These are phyloP conservation scores for Aethina tumida DNA, from an alignment of 1,140 invertebrate genomes.

Conservation along the genomic window DNA sequence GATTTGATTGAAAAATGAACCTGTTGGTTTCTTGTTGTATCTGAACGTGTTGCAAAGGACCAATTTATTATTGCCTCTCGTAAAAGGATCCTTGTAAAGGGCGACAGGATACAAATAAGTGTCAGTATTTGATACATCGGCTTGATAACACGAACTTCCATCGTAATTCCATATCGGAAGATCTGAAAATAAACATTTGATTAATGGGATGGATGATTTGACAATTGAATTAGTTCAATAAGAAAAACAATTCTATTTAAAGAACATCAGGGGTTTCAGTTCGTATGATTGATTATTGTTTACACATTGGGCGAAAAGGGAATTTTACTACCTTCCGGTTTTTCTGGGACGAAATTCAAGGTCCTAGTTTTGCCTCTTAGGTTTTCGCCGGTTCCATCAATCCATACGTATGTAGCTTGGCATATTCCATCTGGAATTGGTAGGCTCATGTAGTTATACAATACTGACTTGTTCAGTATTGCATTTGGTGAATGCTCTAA, in stretches of 20 bases:
- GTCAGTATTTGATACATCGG: conserved; percentile 72
- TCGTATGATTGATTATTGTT: too few relatives aligned
- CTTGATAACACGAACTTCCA: conserved; percentile 73
- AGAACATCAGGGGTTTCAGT: too few relatives aligned
- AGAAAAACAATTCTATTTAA: too few relatives aligned
- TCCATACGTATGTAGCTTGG: conserved; percentile 90
- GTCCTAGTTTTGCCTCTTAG: conserved; percentile 83
- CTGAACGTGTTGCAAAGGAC: conserved; percentile 79
- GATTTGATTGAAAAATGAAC: too few relatives aligned
- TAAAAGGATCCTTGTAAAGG: conserved; percentile 82
- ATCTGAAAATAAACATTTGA: too few relatives aligned
- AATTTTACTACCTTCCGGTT: conserved; percentile 47
- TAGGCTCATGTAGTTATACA: conserved; percentile 63
- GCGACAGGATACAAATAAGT: conserved; percentile 74
- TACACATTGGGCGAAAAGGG: neutral
- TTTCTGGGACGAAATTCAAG: conserved; percentile 63
- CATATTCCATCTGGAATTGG: conserved; percentile 66
- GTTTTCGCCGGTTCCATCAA: conserved; percentile 86
- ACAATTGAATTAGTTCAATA: too few relatives aligned
- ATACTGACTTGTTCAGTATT: conserved; percentile 60
- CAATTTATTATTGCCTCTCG: conserved; percentile 66
- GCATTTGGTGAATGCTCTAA: conserved; percentile 58
- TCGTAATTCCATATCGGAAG: conserved; percentile 90
- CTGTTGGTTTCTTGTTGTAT: conserved; percentile 47
- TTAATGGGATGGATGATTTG: too few relatives aligned